Evolutionary conservation across 1,140 invertebrate genomes (phyloP), one percentile per base, ranked within the genome.

Genomic region (Drosophila setifemur): DNA sequence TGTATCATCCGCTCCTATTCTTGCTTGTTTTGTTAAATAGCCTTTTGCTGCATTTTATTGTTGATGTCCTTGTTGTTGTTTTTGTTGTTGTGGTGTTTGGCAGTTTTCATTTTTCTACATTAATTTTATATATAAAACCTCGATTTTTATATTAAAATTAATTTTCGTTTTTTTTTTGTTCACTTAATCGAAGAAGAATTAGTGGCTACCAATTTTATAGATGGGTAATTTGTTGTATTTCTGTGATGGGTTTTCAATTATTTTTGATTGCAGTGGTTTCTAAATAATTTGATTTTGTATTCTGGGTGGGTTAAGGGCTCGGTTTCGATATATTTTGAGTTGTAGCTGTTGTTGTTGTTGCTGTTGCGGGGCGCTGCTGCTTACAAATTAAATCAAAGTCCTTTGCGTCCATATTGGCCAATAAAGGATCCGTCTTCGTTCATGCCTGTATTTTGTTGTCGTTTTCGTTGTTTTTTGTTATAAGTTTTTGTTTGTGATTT

Each of bases 371-470:
- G 54, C 53, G 40, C 54, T 76, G 40, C 54, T 76, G 75, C 73
- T 77, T 83, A 72, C 61, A 72, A 78, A 58, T 57, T 64, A 64
- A 89, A 85, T 90, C 76, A 87, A 93, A 90, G 92, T 90, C 94
- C 93, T 90, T 95, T 94, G 83, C 95, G 94, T 78, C 96, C 96
- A 92, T 97, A 98, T 91, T 97, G 96, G 76, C 98, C 97, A 92
- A 99, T 99, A 93, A 99, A 99, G 74, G 97, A 98, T 72, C 98
- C 98, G 92, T 99, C 98, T 93, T 99, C 98, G 93, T 97, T 98
- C 95, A 99, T 97, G 91, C 96, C 96, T 92, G 95, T 94, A 49
- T 31, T 69, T 70, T 18, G 39, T 68, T 50, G 37, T 40, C 14
- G 50, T 25, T 44, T 26, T 67, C 6, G 48, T 35, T 35, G 74